Base-by-base conservation (phyloP, 53 echinoderm and acorn worm species). In the Patiria pectinifera region DNA sequence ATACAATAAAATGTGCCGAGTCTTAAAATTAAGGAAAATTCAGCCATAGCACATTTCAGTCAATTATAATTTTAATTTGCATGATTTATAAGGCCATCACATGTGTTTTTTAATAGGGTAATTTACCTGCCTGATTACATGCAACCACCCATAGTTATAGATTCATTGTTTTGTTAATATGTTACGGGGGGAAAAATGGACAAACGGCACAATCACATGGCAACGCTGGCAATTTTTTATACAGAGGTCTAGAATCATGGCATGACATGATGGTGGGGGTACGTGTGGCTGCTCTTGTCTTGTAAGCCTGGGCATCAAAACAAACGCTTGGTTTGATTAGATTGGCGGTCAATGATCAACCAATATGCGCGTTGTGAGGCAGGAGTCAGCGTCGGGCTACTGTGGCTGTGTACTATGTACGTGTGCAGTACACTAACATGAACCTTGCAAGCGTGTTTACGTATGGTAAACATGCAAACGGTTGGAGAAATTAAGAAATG, bases 271-370 rank as follows among this genome's bases (percentile, higher is more conserved):
- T 74, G 74, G 66, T 66, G 12, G 19, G 63, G 24, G 22, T 23
- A 18, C 69, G 16, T 69, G 69, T 21, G 69, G 74, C 74, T 3
- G 22, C 10, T 24, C 74, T 66, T 66, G 11, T 74, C 74, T 69
- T 3, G 11, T n/a, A 76, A 76, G 77, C 77, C 44, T 1, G 4
- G 2, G 77, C 77, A 76, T 76, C 25, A 76, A 76, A 76, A 76
- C 77, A 76, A 76, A 76, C 11, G 44, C 77, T 76, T 24, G 21
- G 18, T 23, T 23, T 76, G 77, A 26, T 76, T 26, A 26, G 24
- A 76, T 76, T 76, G 43, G 76, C 23, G 79, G 79, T 79, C 79
- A 79, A 79, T 79, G 79, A 79, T 79, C 79, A 79, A 79, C 79
- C 24, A 47, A 13, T 46, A 16, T 13, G 15, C 9, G 46, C 8